Conservation (phyloP, 2,797 vertebrate genomes). For the Somateria mollissima region DNA sequence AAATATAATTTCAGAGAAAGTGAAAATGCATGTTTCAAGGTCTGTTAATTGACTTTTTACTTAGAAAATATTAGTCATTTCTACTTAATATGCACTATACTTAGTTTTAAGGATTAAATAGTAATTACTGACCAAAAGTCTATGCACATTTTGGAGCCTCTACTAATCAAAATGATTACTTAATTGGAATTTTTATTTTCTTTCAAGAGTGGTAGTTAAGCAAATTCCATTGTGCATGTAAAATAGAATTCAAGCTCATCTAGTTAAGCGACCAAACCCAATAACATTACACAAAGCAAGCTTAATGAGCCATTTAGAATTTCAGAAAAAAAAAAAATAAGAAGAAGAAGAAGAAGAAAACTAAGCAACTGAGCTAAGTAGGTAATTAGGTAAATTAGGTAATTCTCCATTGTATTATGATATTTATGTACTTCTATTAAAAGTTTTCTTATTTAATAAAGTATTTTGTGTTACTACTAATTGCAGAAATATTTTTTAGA, state of each 20-base stretch:
- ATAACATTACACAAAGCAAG: neutral
- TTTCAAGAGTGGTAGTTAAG: neutral
- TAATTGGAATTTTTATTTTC: conserved; percentile 32
- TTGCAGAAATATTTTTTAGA: neutral
- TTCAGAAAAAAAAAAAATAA: neutral
- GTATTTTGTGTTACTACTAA: neutral
- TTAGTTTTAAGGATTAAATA: neutral
- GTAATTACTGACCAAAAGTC: neutral
- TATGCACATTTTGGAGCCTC: neutral
- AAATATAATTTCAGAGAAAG: neutral
- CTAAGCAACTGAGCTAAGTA: neutral
- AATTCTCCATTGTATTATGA: neutral
- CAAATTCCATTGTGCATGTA: neutral
- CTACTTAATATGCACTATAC: neutral
- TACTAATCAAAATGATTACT: conserved; percentile 8
- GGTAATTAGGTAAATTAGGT: neutral
- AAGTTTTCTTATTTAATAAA: neutral
- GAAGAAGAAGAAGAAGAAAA: neutral
- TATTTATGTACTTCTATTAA: neutral
- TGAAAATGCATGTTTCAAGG: neutral
- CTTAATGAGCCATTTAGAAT: conserved; percentile 1
- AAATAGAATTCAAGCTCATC: conserved; percentile 25
- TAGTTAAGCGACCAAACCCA: neutral
- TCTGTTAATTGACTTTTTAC: neutral
- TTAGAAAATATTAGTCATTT: neutral